phyloP scores from a whole-genome alignment of 1,140 invertebrate genomes.

The Lamellibrachia luymesi region DNA sequence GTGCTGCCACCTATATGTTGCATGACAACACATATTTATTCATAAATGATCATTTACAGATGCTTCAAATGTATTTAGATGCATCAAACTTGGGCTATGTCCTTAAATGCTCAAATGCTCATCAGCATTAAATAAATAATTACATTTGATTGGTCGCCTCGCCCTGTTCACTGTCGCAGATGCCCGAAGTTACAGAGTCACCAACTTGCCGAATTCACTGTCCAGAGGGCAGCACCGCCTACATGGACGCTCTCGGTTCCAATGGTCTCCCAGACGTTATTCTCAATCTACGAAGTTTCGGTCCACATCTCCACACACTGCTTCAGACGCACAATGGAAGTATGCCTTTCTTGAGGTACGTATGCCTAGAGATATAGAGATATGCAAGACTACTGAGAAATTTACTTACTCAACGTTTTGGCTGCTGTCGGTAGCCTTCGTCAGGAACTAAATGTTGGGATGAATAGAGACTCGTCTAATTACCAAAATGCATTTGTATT shows the following conservation, averaged over 20 bases:
- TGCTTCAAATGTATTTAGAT: no score
- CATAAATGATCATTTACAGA: no score
- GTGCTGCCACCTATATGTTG: no score
- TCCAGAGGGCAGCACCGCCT: constrained; percentile 43
- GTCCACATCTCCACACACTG: constrained; percentile 67
- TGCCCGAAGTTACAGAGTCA: constrained; percentile 46
- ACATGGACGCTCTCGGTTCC: constrained; percentile 45
- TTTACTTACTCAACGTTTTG: no score
- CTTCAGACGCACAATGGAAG: constrained; percentile 70
- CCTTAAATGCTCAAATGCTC: neutral
- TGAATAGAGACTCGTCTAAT: no score
- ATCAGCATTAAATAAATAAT: neutral
- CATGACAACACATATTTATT: no score
- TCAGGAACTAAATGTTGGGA: no score
- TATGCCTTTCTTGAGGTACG: constrained; percentile 71
- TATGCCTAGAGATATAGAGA: neutral
- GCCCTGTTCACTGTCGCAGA: constrained; percentile 19
- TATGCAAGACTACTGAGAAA: no score
- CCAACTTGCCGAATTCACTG: constrained; percentile 58
- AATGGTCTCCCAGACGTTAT: constrained; percentile 69
- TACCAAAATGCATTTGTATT: no score
- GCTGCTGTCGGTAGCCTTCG: no score
- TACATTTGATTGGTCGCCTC: neutral
- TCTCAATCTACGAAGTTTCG: constrained; percentile 67
- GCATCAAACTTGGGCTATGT: neutral